These are phyloP conservation scores for Echinometra lucunter DNA, from an alignment of 53 echinoderm and acorn worm species.

Conservation along the genomic window DNA sequence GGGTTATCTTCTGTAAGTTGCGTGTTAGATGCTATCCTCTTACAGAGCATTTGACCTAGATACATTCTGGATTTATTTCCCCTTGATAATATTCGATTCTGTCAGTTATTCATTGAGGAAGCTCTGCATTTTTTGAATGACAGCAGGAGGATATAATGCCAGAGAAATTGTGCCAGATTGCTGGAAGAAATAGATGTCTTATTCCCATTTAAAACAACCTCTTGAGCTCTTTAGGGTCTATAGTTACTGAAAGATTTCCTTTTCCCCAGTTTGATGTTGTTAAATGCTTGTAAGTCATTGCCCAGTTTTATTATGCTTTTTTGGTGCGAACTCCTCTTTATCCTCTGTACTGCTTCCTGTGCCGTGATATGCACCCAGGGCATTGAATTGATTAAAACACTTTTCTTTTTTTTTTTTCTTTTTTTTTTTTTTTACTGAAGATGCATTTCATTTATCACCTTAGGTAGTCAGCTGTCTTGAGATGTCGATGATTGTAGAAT, in stretches of 20 bases:
- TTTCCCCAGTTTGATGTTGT: background rate
- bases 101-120: constrained; percentile 46
- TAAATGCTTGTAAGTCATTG: background rate
- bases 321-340: background rate
- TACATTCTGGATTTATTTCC: background rate
- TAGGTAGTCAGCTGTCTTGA: background rate
- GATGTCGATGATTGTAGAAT: background rate
- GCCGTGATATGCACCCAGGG: background rate
- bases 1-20: constrained; percentile 2
- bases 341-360: background rate
- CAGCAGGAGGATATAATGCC: background rate
- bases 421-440: background rate
- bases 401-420: too few relatives aligned
- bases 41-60: constrained; percentile 42
- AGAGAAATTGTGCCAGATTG: constrained; percentile 27
- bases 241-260: background rate
- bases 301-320: background rate
- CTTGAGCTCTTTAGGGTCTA: background rate
- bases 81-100: background rate
- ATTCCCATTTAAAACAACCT: background rate
- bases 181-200: constrained; percentile 29
- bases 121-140: constrained; percentile 7
- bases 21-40: background rate
- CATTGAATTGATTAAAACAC: background rate
- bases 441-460: too few relatives aligned